Percentiles rank a stretch among this genome's conserved stretches.
Evolutionary conservation across 2,797 vertebrate species (phyloP).

Genomic region (Scarus forsteni): DNA sequence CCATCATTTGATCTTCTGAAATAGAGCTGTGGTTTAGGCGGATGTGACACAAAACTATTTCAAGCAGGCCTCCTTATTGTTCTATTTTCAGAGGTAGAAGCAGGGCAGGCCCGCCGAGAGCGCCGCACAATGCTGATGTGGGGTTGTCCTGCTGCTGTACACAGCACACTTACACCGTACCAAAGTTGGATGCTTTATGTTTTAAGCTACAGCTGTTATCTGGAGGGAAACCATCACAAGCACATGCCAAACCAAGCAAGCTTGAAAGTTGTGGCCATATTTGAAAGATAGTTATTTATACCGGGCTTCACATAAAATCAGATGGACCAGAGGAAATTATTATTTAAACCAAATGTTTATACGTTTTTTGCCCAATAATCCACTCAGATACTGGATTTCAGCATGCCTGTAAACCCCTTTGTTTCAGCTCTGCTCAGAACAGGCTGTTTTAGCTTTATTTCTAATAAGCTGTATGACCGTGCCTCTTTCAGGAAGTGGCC

Average conservation of each 20-base stretch:
- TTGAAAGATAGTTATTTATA: too few relatives aligned
- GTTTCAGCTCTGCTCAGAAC: too few relatives aligned
- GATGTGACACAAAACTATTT: constrained; percentile 65
- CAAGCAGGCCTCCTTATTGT: constrained; percentile 75
- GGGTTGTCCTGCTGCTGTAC: constrained; percentile 49
- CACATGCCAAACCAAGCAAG: neutral
- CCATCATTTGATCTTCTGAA: constrained; percentile 57
- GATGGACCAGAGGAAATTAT: too few relatives aligned
- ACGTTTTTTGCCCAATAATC: too few relatives aligned
- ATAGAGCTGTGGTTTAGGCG: constrained; percentile 48
- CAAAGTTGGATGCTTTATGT: constrained; percentile 23
- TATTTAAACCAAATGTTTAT: too few relatives aligned
- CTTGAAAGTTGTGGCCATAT: too few relatives aligned
- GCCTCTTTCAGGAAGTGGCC: too few relatives aligned
- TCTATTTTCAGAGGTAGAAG: constrained; percentile 82
- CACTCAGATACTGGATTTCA: too few relatives aligned
- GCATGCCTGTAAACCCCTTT: too few relatives aligned
- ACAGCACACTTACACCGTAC: constrained; percentile 21
- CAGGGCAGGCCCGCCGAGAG: constrained; percentile 75
- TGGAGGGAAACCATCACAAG: neutral
- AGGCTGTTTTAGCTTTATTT: too few relatives aligned
- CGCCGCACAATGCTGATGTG: constrained; percentile 63
- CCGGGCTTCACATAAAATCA: too few relatives aligned
- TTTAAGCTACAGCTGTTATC: constrained; percentile 21
- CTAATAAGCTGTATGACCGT: too few relatives aligned